Base-by-base conservation (phyloP, 2,888 invertebrate species). In the Cheilosia vulpina region DNA sequence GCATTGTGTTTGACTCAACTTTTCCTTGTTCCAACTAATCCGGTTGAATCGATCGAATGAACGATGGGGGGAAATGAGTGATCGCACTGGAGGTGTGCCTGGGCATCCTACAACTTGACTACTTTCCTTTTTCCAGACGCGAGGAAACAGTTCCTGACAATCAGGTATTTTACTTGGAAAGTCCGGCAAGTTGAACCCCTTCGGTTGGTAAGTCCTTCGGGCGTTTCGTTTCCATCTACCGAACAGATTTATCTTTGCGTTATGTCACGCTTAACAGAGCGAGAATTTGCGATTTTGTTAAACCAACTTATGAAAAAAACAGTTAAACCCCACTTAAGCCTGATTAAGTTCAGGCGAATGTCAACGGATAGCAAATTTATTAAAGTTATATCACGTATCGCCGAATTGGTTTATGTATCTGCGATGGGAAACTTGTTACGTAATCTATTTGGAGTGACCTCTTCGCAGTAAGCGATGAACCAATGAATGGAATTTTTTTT, bases 221-320 rank as follows among this genome's bases (percentile, higher is more conserved):
- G 4, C 17, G 41, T 53, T 21, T 53, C 15, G 66, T 17, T 24
- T 66, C 38, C 34, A 4, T 31, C 69, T n/a, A 38, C 11, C 41
- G 27, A 50, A 41, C 19, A 60, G 71, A 71, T 71, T 71, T 71
- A 71, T 71, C 38, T 47, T 50, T 4, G 1, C 27, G 58, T 71
- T 71, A 24, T 50, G 24, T 71, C 58, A 71, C 5, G 43, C 15
- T 17, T 24, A n/a, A 13, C 21, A 17, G 19, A 38, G 43, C 4
- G 65, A 66, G 65, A 34, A 66, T 43, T 43, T 19, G 13, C 38
- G 38, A 38, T 13, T 38, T 38, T 38, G 19, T 0, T 17, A 17
- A 7, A 17, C 9, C n/a, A 13, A 13, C 13, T 38, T 13, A 38
- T n/a, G 6, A n/a, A 9, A 17, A 45, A 45, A 17, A 17, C 4